phyloP scores from a whole-genome alignment of 2,113 vertebrate species.

The Xyrauchen texanus region DNA sequence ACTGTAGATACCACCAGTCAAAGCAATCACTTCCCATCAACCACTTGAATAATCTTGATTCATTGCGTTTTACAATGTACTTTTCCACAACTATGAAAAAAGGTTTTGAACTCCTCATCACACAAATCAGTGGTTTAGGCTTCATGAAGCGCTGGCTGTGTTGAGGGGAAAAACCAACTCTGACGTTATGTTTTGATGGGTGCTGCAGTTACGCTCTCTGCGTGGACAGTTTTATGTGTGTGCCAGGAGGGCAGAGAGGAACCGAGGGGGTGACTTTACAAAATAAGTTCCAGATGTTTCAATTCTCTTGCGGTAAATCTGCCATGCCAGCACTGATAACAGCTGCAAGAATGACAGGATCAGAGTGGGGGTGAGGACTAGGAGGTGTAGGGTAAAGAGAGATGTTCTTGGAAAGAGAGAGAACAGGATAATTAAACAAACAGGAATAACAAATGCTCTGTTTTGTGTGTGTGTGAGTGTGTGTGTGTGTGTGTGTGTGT shows the following conservation, averaged over 20 bases:
- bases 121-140: background rate
- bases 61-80: too few relatives aligned
- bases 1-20: too few relatives aligned
- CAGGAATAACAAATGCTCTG: background rate
- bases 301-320: conserved; percentile 77
- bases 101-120: too few relatives aligned
- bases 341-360: conserved; percentile 5
- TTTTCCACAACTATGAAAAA: too few relatives aligned
- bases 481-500: too few relatives aligned
- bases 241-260: conserved; percentile 40
- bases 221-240: conserved; percentile 30
- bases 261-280: conserved; percentile 65
- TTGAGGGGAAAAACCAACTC: background rate
- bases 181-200: background rate
- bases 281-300: conserved; percentile 82
- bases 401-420: conserved; percentile 33
- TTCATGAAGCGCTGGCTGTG: background rate
- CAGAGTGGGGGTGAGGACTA: background rate
- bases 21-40: too few relatives aligned
- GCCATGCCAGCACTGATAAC: conserved; percentile 76
- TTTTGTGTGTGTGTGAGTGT: background rate
- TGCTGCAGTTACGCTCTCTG: background rate
- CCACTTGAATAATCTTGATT: too few relatives aligned
- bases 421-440: conserved; percentile 16
- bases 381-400: background rate